Conservation (phyloP, 2,888 invertebrate genomes). For the Drosophila vallismaia region DNA sequence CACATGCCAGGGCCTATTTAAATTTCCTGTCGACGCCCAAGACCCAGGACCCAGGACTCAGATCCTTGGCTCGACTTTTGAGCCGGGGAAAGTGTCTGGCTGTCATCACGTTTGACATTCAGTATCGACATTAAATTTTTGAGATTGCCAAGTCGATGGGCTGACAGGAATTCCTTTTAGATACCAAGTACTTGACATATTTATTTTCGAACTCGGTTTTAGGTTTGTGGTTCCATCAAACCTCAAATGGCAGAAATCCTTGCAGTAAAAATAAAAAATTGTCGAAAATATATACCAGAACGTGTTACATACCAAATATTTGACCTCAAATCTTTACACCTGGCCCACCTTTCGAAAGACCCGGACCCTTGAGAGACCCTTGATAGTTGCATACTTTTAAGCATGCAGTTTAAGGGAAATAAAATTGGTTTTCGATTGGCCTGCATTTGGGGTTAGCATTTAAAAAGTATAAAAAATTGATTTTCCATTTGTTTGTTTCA, state of each 20-base stretch:
- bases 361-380: background rate
- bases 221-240: background rate
- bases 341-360: background rate
- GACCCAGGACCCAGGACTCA: background rate
- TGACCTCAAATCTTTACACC: slow-evolving; percentile 1
- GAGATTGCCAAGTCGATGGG: slow-evolving; percentile 17
- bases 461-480: slow-evolving; percentile 6
- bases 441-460: slow-evolving; percentile 25
- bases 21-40: slow-evolving; percentile 15
- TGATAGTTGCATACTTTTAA: slow-evolving; percentile 25
- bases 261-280: background rate
- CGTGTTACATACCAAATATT: background rate
- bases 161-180: slow-evolving; percentile 2
- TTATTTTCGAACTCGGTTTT: background rate
- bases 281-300: background rate
- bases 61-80: background rate
- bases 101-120: slow-evolving; percentile 9
- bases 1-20: slow-evolving; percentile 25
- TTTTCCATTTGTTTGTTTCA: slow-evolving; percentile 15
- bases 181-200: slow-evolving; percentile 1
- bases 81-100: slow-evolving; percentile 13
- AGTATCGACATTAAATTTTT: slow-evolving; percentile 25
- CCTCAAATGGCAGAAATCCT: background rate
- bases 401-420: slow-evolving; percentile 12
- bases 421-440: slow-evolving; percentile 15